Evolutionary conservation across 2,888 invertebrate genomes (phyloP).

Genomic region (Merodon equestris): DNA sequence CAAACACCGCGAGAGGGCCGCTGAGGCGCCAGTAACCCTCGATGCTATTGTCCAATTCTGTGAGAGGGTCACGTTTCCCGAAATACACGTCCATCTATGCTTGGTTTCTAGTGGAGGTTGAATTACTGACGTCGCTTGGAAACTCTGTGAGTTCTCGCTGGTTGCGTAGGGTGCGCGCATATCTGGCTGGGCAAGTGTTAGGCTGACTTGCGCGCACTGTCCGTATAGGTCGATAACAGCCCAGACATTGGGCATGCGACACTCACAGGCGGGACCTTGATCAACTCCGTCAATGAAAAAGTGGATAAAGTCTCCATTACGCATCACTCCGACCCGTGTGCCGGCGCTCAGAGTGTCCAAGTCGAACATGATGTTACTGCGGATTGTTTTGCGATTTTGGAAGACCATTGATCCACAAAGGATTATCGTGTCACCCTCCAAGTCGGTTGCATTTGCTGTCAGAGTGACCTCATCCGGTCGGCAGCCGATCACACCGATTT

Average conservation of each 20-base stretch:
- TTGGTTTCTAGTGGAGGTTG: constrained; percentile 80
- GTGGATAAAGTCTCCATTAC: constrained; percentile 90
- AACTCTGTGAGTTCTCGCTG: constrained; percentile 81
- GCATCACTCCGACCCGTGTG: constrained; percentile 91
- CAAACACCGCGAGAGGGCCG: constrained; percentile 77
- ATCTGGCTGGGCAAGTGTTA: constrained; percentile 74
- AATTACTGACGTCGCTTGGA: constrained; percentile 81
- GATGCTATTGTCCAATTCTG: constrained; percentile 78
- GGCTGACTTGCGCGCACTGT: constrained; percentile 93
- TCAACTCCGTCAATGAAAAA: constrained; percentile 93
- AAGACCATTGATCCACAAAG: constrained; percentile 94
- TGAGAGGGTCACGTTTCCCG: constrained; percentile 77
- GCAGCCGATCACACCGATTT: constrained; percentile 92
- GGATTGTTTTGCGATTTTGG: constrained; percentile 90
- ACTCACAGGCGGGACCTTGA: constrained; percentile 90
- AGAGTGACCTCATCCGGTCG: constrained; percentile 93
- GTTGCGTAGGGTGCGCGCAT: constrained; percentile 78
- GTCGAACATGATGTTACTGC: constrained; percentile 91
- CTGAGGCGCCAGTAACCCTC: constrained; percentile 75
- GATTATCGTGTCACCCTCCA: constrained; percentile 95
- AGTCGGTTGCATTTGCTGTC: constrained; percentile 94
- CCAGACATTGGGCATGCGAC: constrained; percentile 89
- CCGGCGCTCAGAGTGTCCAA: constrained; percentile 89
- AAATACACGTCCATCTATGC: constrained; percentile 78
- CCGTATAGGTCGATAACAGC: constrained; percentile 97